Base-by-base conservation (phyloP, 2,888 invertebrate species). In the Orchesella flavescens region DNA sequence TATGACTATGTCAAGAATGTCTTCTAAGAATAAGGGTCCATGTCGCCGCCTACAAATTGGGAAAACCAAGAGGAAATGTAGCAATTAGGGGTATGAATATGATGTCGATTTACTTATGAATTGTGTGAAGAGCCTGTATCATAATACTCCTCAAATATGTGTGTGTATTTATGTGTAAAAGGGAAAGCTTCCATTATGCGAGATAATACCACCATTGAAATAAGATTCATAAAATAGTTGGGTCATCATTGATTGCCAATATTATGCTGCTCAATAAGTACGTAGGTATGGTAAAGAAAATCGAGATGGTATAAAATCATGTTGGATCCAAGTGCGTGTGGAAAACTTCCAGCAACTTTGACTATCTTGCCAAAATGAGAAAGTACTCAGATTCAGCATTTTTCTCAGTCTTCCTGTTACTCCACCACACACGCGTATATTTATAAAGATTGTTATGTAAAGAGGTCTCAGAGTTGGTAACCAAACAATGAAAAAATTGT, bases 241-340 rank as follows among this genome's bases (percentile, higher is more conserved):
- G 46, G 66, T 80, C 76, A 76, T 71, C 68, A 53, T 65, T 76
- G 82, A 83, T 71, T 76, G 82, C 76, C 76, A 83, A 72, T 76
- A n/a, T n/a, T n/a, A 46, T 21, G 76, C 66, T 71, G 76, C 66
- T 80, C 73, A 83, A 69, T 68, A 68, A 66, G 34, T 46, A 68
- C 72, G 34, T 46, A n/a, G 73, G 34, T 34, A 34, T 34, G n/a
- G 34, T 34, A 34, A 34, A 34, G 7, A 34, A 34, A 4, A 34
- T 7, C 44, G 24, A 43, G 78, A 72, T 71, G 78, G 59, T 53
- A 68, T 34, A 34, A 2, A 34, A 4, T 4, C 34, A 34, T 34
- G 34, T n/a, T n/a, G n/a, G 69, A 66, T 5, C 49, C 53, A 75
- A 61, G 59, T 68, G 68, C 65, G 63, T 71, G 65, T 63, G 75